Evolutionary conservation across 1,140 invertebrate species (phyloP).

Genomic region (Phthorimaea operculella): DNA sequence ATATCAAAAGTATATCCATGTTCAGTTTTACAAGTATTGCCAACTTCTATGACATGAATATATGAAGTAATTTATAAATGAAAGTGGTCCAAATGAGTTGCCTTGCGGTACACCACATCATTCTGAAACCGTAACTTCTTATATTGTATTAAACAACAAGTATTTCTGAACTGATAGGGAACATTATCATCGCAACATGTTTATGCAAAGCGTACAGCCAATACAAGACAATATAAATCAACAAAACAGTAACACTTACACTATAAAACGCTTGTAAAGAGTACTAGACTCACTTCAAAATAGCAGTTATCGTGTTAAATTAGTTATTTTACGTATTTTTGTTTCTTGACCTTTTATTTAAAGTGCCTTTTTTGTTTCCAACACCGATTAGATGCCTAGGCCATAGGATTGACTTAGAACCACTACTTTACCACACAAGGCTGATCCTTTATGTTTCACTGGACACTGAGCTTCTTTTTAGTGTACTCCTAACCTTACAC

Average conservation of each 20-base stretch:
- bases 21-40: too few relatives aligned
- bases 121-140: slow-evolving; percentile 21
- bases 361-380: slow-evolving; percentile 60
- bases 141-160: slow-evolving; percentile 14
- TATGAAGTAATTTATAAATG: slow-evolving; percentile 15
- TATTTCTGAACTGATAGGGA: neutral
- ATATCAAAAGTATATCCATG: too few relatives aligned
- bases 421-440: slow-evolving; percentile 64
- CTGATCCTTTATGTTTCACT: slow-evolving; percentile 64
- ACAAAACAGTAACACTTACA: slow-evolving; percentile 42
- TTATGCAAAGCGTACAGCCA: slow-evolving; percentile 5
- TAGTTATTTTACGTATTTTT: slow-evolving; percentile 56
- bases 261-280: slow-evolving; percentile 55
- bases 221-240: slow-evolving; percentile 12
- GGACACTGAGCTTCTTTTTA: slow-evolving; percentile 65
- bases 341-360: slow-evolving; percentile 50
- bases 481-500: slow-evolving; percentile 65
- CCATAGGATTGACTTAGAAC: slow-evolving; percentile 63
- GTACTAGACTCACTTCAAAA: slow-evolving; percentile 59
- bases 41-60: too few relatives aligned
- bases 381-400: slow-evolving; percentile 64
- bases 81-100: slow-evolving; percentile 23
- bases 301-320: slow-evolving; percentile 60
- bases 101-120: slow-evolving; percentile 34
- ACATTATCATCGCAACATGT: neutral